phyloP scores from a whole-genome alignment of 2,797 vertebrate genomes.

The Tragopan temminckii region DNA sequence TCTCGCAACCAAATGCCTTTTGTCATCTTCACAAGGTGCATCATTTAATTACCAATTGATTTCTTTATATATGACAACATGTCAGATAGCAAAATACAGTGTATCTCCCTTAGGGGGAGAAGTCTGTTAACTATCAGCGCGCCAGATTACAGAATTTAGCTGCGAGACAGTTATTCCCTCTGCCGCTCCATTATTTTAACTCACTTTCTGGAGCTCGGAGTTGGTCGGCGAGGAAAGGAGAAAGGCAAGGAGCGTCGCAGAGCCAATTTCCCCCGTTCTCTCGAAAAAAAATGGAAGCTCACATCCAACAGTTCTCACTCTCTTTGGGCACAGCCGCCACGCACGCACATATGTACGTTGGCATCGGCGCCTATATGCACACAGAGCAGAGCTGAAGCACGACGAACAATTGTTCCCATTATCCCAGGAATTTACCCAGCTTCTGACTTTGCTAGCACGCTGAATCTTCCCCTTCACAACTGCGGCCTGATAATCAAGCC shows the following conservation, averaged over 20 bases:
- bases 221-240: slow-evolving; percentile 6
- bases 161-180: slow-evolving; percentile 74
- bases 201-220: slow-evolving; percentile 35
- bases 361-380: slow-evolving; percentile 15
- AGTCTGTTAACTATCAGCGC: slow-evolving; percentile 89
- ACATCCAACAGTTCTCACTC: slow-evolving; percentile 48
- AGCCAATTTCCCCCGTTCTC: neutral
- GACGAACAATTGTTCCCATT: slow-evolving; percentile 81
- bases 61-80: slow-evolving; percentile 98
- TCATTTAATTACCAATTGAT: slow-evolving; percentile 99
- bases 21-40: slow-evolving; percentile 99
- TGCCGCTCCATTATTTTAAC: slow-evolving; percentile 64
- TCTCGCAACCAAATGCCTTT: slow-evolving; percentile 95
- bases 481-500: slow-evolving; percentile 92
- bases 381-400: slow-evolving; percentile 35
- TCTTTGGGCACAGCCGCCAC: neutral
- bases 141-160: slow-evolving; percentile 83
- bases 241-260: slow-evolving; percentile 11
- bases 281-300: slow-evolving; percentile 3
- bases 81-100: slow-evolving; percentile 96
- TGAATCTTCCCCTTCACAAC: slow-evolving; percentile 88
- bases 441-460: slow-evolving; percentile 88
- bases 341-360: slow-evolving; percentile 44
- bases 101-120: slow-evolving; percentile 87
- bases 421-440: slow-evolving; percentile 81